Evolutionary conservation across 2,888 invertebrate species (phyloP).

Genomic region (Caenorhabditis wallacei): DNA sequence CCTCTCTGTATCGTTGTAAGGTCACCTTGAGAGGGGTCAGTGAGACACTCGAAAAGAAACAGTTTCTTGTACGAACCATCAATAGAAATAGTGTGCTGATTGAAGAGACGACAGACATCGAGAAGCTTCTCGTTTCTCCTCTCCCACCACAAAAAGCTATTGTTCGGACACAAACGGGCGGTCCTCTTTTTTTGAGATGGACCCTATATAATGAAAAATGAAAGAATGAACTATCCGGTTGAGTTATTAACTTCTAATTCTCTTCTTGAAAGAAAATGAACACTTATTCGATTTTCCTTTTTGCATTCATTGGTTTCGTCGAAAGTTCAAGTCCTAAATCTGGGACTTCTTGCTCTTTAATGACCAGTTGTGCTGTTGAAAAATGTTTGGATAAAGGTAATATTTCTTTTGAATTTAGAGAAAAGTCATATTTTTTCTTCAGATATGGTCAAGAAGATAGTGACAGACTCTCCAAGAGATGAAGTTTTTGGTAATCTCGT

Average conservation of each 20-base stretch:
- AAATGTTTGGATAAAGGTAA: conserved; percentile 71
- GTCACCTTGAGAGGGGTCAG: conserved; percentile 55
- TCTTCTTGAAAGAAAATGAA: conserved; percentile 27
- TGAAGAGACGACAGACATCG: conserved; percentile 21
- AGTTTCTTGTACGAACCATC: conserved; percentile 35
- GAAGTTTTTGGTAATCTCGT: conserved; percentile 68
- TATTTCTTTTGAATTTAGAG: background rate
- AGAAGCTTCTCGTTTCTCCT: conserved; percentile 34
- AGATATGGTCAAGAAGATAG: conserved; percentile 60
- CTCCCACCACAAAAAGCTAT: conserved; percentile 52
- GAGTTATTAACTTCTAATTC: background rate
- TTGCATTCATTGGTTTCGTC: background rate
- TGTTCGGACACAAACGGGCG: conserved; percentile 53
- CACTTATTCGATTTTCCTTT: conserved; percentile 12
- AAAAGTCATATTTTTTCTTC: background rate
- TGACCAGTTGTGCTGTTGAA: conserved; percentile 73
- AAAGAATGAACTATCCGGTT: conserved; percentile 28
- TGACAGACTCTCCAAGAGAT: conserved; percentile 62
- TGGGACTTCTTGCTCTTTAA: conserved; percentile 42
- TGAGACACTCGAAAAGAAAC: conserved; percentile 45
- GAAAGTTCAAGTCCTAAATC: conserved; percentile 42
- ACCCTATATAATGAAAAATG: conserved; percentile 47
- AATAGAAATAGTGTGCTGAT: conserved; percentile 3
- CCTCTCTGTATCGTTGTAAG: conserved; percentile 36
- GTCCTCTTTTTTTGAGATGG: conserved; percentile 21